Conservation (phyloP, 2,797 vertebrate genomes). For the Acomys russatus region DNA sequence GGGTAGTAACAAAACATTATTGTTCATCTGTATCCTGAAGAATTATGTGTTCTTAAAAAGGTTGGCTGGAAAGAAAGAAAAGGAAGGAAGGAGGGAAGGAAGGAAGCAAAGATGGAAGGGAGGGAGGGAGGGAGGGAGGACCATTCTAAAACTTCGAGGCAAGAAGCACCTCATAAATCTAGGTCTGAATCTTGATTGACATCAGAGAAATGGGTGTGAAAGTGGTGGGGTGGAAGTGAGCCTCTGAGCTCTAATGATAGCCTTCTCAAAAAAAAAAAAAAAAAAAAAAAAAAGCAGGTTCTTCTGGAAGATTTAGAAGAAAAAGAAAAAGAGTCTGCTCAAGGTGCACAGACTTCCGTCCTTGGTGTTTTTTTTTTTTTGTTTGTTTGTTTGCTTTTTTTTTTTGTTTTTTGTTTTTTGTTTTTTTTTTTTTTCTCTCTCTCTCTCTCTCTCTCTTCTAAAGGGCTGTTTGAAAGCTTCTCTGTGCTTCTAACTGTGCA, state of each 20-base stretch:
- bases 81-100: not conserved
- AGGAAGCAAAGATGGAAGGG: not conserved
- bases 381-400: no score
- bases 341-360: constrained; percentile 73
- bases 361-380: constrained; percentile 32
- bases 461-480: constrained; percentile 81
- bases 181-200: constrained; percentile 16
- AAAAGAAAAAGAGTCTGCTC: not conserved
- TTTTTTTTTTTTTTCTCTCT: not conserved
- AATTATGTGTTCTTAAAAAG: constrained; percentile 82
- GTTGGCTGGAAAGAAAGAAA: not conserved
- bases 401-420: not conserved
- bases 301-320: constrained; percentile 46
- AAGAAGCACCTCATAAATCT: constrained; percentile 42
- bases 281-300: not conserved
- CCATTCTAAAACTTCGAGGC: constrained; percentile 78
- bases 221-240: not conserved
- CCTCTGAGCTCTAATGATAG: not conserved
- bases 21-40: constrained; percentile 86
- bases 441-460: constrained; percentile 74
- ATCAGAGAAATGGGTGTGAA: not conserved
- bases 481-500: constrained; percentile 81
- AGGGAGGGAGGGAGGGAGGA: not conserved
- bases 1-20: constrained; percentile 71
- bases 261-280: constrained; percentile 54